Percentiles rank a stretch among this genome's conserved stretches.
phyloP scores from a whole-genome alignment of 2,888 invertebrate genomes.

The Steromphala cineraria region DNA sequence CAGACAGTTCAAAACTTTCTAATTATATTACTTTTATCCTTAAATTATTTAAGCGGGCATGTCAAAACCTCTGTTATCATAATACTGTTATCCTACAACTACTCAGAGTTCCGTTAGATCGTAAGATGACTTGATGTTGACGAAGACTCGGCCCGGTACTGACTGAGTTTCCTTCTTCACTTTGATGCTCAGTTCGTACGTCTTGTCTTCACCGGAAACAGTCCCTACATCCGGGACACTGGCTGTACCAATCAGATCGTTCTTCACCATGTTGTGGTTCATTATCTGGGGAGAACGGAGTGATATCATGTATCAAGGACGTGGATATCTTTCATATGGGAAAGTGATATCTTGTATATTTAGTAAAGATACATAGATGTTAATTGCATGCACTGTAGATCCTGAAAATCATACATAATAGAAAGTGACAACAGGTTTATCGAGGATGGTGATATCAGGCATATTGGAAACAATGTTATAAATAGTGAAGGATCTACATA shows the following conservation, averaged over 20 bases:
- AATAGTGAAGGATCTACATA: too few species aligned
- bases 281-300: constrained; percentile 66
- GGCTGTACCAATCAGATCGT: constrained; percentile 72
- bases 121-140: constrained; percentile 63
- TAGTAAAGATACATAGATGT: too few species aligned
- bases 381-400: too few species aligned
- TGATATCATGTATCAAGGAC: neutral
- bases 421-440: too few species aligned
- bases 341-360: neutral
- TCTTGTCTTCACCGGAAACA: constrained; percentile 47
- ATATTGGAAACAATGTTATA: too few species aligned
- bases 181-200: constrained; percentile 49
- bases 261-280: constrained; percentile 73
- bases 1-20: too few species aligned
- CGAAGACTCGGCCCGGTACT: constrained; percentile 60
- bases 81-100: too few species aligned
- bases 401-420: too few species aligned
- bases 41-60: too few species aligned
- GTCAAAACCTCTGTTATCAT: too few species aligned
- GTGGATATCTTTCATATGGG: neutral
- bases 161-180: constrained; percentile 61
- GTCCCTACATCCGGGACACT: constrained; percentile 48
- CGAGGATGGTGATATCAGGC: too few species aligned
- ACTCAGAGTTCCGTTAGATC: constrained; percentile 60
- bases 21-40: too few species aligned